Conservation (phyloP, 2,888 invertebrate species). For the Syritta pipiens region DNA sequence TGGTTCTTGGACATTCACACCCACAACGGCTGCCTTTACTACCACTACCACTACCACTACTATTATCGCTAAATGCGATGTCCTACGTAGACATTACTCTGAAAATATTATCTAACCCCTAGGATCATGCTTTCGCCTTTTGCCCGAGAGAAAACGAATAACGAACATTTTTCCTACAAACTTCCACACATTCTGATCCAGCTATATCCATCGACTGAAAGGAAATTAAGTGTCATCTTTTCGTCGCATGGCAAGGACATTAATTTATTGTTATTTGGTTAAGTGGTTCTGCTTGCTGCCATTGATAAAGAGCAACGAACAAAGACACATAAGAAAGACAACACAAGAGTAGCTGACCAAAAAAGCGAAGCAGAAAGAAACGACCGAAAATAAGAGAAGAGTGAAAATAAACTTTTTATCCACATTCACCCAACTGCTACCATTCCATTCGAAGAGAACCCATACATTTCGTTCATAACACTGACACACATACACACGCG, state of each 20-base stretch:
- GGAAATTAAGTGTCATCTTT: conserved; percentile 68
- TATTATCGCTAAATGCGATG: conserved; percentile 18
- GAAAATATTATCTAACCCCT: conserved; percentile 42
- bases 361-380: conserved; percentile 28
- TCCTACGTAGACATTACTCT: conserved; percentile 9
- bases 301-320: conserved; percentile 57
- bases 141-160: neutral
- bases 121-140: conserved; percentile 31
- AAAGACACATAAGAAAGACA: conserved; percentile 39
- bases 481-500: conserved; percentile 13
- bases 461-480: conserved; percentile 23
- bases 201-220: conserved; percentile 61
- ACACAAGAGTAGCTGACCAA: conserved; percentile 22
- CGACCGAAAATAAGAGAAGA: neutral
- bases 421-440: too few relatives aligned
- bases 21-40: neutral
- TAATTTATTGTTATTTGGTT: conserved; percentile 68
- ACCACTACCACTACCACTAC: neutral
- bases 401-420: conserved; percentile 41
- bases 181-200: conserved; percentile 38
- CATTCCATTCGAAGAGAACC: neutral
- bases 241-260: conserved; percentile 65
- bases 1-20: conserved; percentile 44
- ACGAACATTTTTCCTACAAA: conserved; percentile 29
- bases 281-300: conserved; percentile 66